These are phyloP conservation scores for Drosophila affinis DNA, from an alignment of 2,888 invertebrate genomes.

Conservation along the genomic window DNA sequence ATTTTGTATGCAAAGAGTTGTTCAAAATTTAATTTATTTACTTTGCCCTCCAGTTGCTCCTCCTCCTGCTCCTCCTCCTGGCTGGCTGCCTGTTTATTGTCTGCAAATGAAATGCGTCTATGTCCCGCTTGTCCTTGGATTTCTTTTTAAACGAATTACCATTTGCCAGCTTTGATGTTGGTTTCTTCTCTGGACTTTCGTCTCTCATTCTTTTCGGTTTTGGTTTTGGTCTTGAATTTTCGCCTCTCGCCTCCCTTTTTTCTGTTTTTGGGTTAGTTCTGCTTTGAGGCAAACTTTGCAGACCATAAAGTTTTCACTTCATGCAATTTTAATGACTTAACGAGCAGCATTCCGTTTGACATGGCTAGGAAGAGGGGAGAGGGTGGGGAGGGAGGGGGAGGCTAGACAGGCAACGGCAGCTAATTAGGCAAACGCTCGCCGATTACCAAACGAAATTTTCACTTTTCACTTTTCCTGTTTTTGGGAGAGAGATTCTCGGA, in stretches of 20 bases:
- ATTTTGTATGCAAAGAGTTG: slow-evolving; percentile 76
- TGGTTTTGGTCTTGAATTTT: slow-evolving; percentile 1
- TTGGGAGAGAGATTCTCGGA: neutral
- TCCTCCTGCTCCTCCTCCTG: slow-evolving; percentile 22
- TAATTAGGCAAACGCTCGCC: slow-evolving; percentile 72
- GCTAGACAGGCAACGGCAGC: slow-evolving; percentile 52
- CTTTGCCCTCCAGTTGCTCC: slow-evolving; percentile 44
- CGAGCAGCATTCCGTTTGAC: slow-evolving; percentile 72
- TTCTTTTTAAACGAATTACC: slow-evolving; percentile 73
- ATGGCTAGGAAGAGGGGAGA: slow-evolving; percentile 22
- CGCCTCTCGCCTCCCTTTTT: neutral
- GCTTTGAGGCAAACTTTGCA: slow-evolving; percentile 79
- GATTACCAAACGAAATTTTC: slow-evolving; percentile 71
- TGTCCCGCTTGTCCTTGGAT: slow-evolving; percentile 54
- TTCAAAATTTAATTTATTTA: slow-evolving; percentile 78
- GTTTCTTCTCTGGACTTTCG: slow-evolving; percentile 60
- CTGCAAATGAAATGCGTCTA: slow-evolving; percentile 72
- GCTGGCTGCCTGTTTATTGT: slow-evolving; percentile 64
- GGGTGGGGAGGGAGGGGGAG: neutral
- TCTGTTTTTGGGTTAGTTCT: slow-evolving; percentile 42
- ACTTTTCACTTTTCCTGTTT: slow-evolving; percentile 53
- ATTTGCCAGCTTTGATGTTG: slow-evolving; percentile 74
- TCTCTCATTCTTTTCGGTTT: slow-evolving; percentile 39
- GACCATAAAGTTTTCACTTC: slow-evolving; percentile 79
- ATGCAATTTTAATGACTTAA: slow-evolving; percentile 80